Evolutionary conservation across 2,888 invertebrate genomes (phyloP).

Genomic region (Cataglyphis albicans): DNA sequence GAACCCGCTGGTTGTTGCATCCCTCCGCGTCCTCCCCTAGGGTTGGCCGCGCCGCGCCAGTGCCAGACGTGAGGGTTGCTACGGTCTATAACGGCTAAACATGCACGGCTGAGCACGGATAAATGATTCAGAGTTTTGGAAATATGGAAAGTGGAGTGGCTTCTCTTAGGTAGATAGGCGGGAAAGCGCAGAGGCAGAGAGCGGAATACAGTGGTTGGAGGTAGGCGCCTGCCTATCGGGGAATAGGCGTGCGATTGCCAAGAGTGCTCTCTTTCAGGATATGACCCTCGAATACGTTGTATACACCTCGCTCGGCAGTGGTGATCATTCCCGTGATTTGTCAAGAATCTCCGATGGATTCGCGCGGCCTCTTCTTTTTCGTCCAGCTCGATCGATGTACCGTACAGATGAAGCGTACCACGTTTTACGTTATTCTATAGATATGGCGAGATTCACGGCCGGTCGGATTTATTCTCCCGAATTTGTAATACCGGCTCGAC

Average conservation of each 20-base stretch:
- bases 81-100: constrained; percentile 64
- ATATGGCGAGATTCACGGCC: constrained; percentile 65
- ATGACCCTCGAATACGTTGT: constrained; percentile 67
- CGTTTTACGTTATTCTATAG: constrained; percentile 30
- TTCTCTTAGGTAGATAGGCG: constrained; percentile 57
- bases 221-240: constrained; percentile 60
- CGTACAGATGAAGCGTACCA: constrained; percentile 39
- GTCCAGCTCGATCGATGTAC: constrained; percentile 31
- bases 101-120: constrained; percentile 82
- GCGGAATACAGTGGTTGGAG: constrained; percentile 49
- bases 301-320: constrained; percentile 54
- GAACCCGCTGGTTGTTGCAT: constrained; percentile 76
- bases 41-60: constrained; percentile 53
- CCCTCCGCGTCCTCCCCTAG: constrained; percentile 71
- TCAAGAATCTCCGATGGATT: constrained; percentile 50
- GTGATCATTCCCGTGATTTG: constrained; percentile 56
- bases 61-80: constrained; percentile 62
- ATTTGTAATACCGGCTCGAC: constrained; percentile 61
- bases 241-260: constrained; percentile 72
- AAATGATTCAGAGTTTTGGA: constrained; percentile 84
- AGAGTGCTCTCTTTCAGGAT: constrained; percentile 69
- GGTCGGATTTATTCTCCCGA: constrained; percentile 64
- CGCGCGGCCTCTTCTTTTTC: constrained; percentile 28
- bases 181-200: constrained; percentile 40
- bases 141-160: constrained; percentile 82